Conservation (phyloP, 1,140 invertebrate species). For the Procambarus clarkii region DNA sequence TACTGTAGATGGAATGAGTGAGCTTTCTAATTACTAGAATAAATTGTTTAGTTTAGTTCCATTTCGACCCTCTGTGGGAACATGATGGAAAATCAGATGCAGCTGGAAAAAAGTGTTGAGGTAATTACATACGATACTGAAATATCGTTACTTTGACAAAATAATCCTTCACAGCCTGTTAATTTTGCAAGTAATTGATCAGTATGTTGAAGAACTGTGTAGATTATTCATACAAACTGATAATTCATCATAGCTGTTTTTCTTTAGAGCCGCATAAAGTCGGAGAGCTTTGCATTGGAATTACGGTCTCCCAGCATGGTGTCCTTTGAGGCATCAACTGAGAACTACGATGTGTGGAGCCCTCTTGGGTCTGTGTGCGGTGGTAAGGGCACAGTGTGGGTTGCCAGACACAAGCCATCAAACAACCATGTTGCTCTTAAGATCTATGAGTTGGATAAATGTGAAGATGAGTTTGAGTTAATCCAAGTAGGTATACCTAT, state of each 20-base stretch:
- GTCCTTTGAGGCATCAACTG: conserved; percentile 46
- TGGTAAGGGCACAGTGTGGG: conserved; percentile 82
- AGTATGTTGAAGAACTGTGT: not conserved
- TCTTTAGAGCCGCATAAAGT: conserved; percentile 47
- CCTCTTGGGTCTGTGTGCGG: conserved; percentile 83
- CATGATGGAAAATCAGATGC: too few relatives aligned
- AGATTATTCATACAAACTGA: not conserved
- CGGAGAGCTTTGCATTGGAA: conserved; percentile 56
- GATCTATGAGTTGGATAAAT: conserved; percentile 85
- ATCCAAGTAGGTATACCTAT: conserved; percentile 79
- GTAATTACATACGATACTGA: too few relatives aligned
- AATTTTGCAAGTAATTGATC: too few relatives aligned
- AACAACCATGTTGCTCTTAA: conserved; percentile 84
- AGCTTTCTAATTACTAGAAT: too few relatives aligned
- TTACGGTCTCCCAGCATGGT: conserved; percentile 59
- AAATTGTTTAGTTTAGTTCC: too few relatives aligned
- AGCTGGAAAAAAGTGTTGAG: too few relatives aligned
- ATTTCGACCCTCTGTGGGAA: too few relatives aligned
- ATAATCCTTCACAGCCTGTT: too few relatives aligned
- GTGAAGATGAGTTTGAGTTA: conserved; percentile 81
- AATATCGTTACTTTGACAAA: too few relatives aligned
- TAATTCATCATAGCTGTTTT: not conserved
- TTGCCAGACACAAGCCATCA: conserved; percentile 83
- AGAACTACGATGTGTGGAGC: conserved; percentile 76
- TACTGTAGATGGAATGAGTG: too few relatives aligned